phyloP scores from a whole-genome alignment of 2,888 invertebrate genomes.

The Drosophila barbarae region DNA sequence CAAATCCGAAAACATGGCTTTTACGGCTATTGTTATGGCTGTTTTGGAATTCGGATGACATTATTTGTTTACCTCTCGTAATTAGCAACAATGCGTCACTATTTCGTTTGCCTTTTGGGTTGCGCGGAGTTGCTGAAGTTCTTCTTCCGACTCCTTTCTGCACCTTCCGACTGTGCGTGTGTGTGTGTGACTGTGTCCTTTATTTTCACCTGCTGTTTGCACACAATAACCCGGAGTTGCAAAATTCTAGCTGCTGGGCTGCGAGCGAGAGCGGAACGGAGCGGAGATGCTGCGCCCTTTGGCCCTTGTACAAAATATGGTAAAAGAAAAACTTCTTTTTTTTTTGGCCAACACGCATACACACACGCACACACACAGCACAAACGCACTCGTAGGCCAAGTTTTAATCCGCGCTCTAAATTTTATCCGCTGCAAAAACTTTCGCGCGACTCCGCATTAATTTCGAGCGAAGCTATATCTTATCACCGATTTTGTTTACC shows the following conservation, averaged over 20 bases:
- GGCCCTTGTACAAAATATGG: conserved; percentile 33
- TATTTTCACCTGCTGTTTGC: conserved; percentile 40
- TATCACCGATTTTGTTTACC: conserved; percentile 65
- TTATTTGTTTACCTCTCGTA: conserved; percentile 43
- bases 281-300: conserved; percentile 39
- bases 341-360: conserved; percentile 45
- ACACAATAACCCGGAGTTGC: conserved; percentile 34
- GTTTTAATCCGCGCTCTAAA: conserved; percentile 30
- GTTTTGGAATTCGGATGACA: conserved; percentile 14
- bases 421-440: background rate
- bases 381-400: conserved; percentile 31
- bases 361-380: conserved; percentile 24
- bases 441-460: conserved; percentile 9
- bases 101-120: conserved; percentile 5
- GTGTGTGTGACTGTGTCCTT: conserved; percentile 4
- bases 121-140: conserved; percentile 32
- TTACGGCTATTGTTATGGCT: conserved; percentile 7
- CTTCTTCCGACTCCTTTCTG: conserved; percentile 7
- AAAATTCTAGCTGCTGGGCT: conserved; percentile 7
- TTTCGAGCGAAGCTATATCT: conserved; percentile 31
- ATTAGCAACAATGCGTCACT: conserved; percentile 48
- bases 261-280: conserved; percentile 7
- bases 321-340: conserved; percentile 48
- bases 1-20: background rate
- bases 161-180: background rate